phyloP scores from a whole-genome alignment of 2,113 vertebrate genomes.

The Beaufortia kweichowensis region DNA sequence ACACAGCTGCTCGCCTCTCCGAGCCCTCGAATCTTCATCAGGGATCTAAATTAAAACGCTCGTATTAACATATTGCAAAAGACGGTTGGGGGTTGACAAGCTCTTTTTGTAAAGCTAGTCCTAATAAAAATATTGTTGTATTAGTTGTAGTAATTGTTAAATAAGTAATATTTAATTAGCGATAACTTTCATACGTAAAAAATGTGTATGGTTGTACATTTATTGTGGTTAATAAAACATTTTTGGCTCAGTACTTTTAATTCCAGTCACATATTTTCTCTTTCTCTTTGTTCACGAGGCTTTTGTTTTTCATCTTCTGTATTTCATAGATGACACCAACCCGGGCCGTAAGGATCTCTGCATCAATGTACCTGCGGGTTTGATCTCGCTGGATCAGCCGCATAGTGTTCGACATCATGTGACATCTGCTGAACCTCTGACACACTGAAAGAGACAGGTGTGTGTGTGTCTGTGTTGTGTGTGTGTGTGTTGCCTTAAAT shows the following conservation, averaged over 20 bases:
- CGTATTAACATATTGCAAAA: background rate
- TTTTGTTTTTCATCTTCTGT: slow-evolving; percentile 17
- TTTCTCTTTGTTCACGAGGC: background rate
- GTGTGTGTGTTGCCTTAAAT: slow-evolving; percentile 1
- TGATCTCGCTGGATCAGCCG: slow-evolving; percentile 45
- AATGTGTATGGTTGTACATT: too few relatives aligned
- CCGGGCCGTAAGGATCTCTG: slow-evolving; percentile 37
- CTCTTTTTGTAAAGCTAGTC: background rate
- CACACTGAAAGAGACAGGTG: background rate
- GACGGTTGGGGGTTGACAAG: background rate
- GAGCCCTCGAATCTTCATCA: slow-evolving; percentile 15
- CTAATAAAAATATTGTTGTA: background rate
- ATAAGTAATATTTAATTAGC: too few relatives aligned
- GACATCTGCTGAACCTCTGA: slow-evolving; percentile 34
- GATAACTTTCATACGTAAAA: too few relatives aligned
- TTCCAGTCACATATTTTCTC: slow-evolving; percentile 22
- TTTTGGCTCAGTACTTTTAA: slow-evolving; percentile 2
- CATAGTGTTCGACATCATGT: slow-evolving; percentile 39
- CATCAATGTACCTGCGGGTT: slow-evolving; percentile 21
- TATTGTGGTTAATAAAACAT: too few relatives aligned
- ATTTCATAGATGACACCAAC: slow-evolving; percentile 27
- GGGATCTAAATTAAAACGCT: slow-evolving; percentile 24
- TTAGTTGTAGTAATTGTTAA: background rate
- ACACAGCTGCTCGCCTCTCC: slow-evolving; percentile 35
- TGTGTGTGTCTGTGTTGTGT: background rate